Conservation (phyloP, 2,888 invertebrate species). For the Hedychridium roseum region DNA sequence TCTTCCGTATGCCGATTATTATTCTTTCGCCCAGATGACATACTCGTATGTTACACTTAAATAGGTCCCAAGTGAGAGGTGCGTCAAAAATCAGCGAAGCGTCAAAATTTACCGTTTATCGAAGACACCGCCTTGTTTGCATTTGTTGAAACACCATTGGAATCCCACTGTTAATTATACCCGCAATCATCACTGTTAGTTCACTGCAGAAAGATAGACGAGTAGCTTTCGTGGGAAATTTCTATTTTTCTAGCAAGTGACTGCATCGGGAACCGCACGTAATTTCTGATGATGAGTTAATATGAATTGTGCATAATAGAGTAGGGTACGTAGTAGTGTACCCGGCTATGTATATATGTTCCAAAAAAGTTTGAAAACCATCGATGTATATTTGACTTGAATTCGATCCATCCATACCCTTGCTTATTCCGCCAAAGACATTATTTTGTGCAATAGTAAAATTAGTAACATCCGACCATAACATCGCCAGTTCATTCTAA, state of each 20-base stretch:
- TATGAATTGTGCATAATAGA: constrained; percentile 33
- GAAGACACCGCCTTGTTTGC: constrained; percentile 16
- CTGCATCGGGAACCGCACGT: constrained; percentile 26
- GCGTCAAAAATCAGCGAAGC: constrained; percentile 18
- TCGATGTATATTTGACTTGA: no score
- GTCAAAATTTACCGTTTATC: constrained; percentile 9
- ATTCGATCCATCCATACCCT: background rate
- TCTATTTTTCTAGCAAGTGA: constrained; percentile 30
- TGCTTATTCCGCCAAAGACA: constrained; percentile 1
- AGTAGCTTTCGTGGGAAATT: constrained; percentile 18
- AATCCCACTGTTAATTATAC: background rate
- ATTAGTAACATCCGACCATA: background rate
- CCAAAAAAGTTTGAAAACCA: constrained; percentile 2
- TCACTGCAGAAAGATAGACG: constrained; percentile 15
- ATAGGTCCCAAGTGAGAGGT: constrained; percentile 25
- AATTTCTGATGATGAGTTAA: constrained; percentile 28
- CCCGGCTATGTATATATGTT: constrained; percentile 28
- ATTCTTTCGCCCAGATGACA: constrained; percentile 24
- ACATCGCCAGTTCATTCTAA: constrained; percentile 6
- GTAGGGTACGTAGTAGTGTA: no score
- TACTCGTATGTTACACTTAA: constrained; percentile 7
- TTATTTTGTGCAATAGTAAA: constrained; percentile 3
- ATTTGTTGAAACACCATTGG: constrained; percentile 14
- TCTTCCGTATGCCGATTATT: constrained; percentile 20
- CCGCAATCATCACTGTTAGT: background rate